Conservation (phyloP, 2,113 vertebrate species). For the Laticauda laticaudata region DNA sequence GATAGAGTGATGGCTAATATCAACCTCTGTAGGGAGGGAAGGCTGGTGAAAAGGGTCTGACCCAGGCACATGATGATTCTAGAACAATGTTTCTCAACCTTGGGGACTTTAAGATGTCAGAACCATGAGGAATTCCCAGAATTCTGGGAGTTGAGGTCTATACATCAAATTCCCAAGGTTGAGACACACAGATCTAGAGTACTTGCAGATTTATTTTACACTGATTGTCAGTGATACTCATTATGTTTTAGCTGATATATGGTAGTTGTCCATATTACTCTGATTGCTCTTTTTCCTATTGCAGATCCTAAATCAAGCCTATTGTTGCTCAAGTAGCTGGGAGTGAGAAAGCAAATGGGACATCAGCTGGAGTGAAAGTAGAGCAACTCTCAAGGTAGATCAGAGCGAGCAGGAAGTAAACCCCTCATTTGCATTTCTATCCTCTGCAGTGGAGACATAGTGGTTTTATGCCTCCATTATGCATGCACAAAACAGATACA, state of each 20-base stretch:
- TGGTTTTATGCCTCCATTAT: not conserved
- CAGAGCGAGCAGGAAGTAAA: not conserved
- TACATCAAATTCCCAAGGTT: too few species aligned
- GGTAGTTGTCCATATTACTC: not conserved
- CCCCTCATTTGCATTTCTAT: not conserved
- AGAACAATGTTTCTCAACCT: not conserved
- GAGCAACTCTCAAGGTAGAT: not conserved
- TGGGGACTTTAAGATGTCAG: not conserved
- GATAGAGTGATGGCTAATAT: not conserved
- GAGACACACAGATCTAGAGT: not conserved
- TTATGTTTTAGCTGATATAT: not conserved
- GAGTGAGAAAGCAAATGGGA: not conserved
- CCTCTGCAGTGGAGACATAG: not conserved
- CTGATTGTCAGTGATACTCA: not conserved
- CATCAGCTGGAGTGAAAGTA: not conserved
- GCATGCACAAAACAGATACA: not conserved
- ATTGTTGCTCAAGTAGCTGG: not conserved
- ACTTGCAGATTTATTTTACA: not conserved
- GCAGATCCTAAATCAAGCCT: not conserved
- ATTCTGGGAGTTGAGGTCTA: not conserved
- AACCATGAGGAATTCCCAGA: not conserved
- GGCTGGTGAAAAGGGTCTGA: not conserved
- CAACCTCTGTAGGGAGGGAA: not conserved
- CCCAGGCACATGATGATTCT: not conserved
- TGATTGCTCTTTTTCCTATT: not conserved